These are phyloP conservation scores for Tribolium castaneum DNA, from an alignment of 1,140 invertebrate species.

Conservation along the genomic window DNA sequence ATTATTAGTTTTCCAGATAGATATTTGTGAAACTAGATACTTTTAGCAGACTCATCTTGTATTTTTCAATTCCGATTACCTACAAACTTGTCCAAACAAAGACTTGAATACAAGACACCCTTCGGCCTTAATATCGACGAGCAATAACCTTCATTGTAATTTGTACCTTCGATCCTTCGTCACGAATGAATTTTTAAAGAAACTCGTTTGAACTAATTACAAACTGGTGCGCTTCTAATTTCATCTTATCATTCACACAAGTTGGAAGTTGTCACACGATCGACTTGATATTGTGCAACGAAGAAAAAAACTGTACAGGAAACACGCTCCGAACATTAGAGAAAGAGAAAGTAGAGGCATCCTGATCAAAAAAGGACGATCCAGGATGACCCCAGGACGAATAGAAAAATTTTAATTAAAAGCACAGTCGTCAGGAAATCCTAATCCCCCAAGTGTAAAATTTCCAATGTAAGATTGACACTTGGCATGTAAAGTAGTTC, in stretches of 20 bases:
- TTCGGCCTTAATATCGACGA: too few relatives aligned
- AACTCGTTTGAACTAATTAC: too few relatives aligned
- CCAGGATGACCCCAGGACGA: neutral
- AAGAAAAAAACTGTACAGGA: neutral
- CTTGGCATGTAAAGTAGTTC: constrained; percentile 6
- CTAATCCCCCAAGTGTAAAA: neutral
- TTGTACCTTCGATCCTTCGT: too few relatives aligned
- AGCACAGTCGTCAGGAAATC: neutral
- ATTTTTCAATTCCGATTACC: too few relatives aligned
- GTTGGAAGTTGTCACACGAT: neutral
- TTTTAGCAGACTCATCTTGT: too few relatives aligned
- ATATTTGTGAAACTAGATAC: too few relatives aligned
- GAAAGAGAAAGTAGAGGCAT: neutral
- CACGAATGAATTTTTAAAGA: too few relatives aligned
- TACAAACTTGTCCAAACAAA: too few relatives aligned
- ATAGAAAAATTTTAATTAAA: neutral
- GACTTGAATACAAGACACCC: too few relatives aligned
- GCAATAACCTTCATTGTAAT: too few relatives aligned
- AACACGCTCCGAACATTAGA: neutral
- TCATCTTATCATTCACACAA: neutral
- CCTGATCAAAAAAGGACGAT: neutral
- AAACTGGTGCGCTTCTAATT: too few relatives aligned
- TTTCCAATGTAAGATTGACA: neutral
- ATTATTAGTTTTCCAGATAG: too few relatives aligned
- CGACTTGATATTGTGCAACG: neutral